A percentile compares a stretch with the other conserved stretches of the same genome.
Evolutionary conservation across 2,113 vertebrate genomes (phyloP).

Genomic region (Prochilodus magdalenae): DNA sequence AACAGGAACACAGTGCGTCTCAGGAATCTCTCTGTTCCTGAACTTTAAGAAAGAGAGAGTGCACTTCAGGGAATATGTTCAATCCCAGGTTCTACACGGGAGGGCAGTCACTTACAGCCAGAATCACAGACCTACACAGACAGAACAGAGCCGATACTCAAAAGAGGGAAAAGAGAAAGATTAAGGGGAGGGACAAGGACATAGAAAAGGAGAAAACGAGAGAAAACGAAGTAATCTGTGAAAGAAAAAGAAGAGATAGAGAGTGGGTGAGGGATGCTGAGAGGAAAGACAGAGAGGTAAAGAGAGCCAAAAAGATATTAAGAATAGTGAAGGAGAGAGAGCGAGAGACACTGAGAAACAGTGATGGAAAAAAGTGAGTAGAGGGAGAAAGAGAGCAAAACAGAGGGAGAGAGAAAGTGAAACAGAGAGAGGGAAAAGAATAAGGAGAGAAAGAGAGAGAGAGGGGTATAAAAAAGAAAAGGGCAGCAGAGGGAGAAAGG

Average conservation of each 20-base stretch:
- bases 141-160: slow-evolving; percentile 37
- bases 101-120: slow-evolving; percentile 41
- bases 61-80: slow-evolving; percentile 27
- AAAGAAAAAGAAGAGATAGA: not conserved
- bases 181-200: not conserved
- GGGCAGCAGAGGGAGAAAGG: no score
- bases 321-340: no score
- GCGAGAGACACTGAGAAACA: no score
- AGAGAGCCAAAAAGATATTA: no score
- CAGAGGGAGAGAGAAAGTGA: not conserved
- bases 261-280: not conserved
- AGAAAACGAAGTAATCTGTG: no score
- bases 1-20: not conserved
- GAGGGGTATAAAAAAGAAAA: not conserved
- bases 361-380: no score
- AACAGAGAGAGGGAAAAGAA: not conserved
- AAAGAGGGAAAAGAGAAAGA: not conserved
- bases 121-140: slow-evolving; percentile 38
- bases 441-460: not conserved
- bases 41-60: no score
- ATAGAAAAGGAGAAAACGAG: not conserved
- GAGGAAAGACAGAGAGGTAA: no score
- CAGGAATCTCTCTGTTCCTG: slow-evolving; percentile 20
- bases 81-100: slow-evolving; percentile 12
- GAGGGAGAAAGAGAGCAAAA: no score